Evolutionary conservation across 92 coral and sea anemone species (phyloP).

Genomic region (Porites cylindrica): DNA sequence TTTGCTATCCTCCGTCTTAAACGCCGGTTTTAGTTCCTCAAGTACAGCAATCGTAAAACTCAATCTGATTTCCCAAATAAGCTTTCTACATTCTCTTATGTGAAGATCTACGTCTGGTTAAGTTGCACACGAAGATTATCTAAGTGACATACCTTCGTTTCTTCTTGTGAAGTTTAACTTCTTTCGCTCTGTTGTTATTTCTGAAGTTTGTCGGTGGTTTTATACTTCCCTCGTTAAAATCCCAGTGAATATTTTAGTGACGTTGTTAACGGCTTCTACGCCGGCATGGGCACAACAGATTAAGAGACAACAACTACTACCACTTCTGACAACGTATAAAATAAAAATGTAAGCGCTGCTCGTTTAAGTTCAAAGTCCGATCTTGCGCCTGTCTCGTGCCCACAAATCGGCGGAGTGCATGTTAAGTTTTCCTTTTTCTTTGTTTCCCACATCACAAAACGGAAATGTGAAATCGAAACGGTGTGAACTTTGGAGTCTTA

Average conservation of each 20-base stretch:
- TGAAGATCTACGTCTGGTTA: background rate
- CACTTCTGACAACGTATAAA: background rate
- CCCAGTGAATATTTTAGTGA: too few relatives aligned
- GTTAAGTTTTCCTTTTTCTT: background rate
- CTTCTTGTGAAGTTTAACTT: background rate
- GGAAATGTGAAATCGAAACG: slow-evolving; percentile 6
- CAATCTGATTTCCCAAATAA: background rate
- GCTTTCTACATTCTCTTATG: background rate
- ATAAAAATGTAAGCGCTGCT: background rate
- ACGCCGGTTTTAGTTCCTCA: background rate
- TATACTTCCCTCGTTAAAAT: background rate
- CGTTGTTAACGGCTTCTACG: background rate
- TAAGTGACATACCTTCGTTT: background rate
- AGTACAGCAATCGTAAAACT: background rate
- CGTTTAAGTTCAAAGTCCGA: slow-evolving; percentile 3
- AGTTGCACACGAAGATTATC: background rate
- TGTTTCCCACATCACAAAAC: background rate
- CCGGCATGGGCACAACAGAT: background rate
- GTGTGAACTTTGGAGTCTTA: slow-evolving; percentile 7
- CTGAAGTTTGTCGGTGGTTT: background rate
- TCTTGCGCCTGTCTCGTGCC: background rate
- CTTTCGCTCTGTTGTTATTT: background rate
- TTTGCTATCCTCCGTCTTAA: background rate
- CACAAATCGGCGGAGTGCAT: background rate
- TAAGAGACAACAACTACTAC: background rate